A percentile compares a stretch with the other conserved stretches of the same genome.
phyloP scores from a whole-genome alignment of 2,113 vertebrate genomes.

The Mus pahari region DNA sequence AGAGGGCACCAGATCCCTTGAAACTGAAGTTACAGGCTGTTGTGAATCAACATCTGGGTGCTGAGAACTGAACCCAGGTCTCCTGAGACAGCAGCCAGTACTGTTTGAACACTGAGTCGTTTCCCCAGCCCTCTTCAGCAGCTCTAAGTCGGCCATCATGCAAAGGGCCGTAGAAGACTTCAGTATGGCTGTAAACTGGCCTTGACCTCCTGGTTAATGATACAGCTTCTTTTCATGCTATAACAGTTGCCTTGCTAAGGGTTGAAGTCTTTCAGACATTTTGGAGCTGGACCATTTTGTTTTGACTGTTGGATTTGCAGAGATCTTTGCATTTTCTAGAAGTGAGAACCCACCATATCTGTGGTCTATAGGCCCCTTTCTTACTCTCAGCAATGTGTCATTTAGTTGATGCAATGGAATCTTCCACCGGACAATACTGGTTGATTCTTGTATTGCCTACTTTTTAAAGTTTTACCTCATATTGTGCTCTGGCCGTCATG shows the following conservation, averaged over 20 bases:
- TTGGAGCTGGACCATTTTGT: not conserved
- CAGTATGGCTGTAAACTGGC: too few relatives aligned
- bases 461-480: not conserved
- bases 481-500: fast-evolving
- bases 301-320: not conserved
- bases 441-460: fast-evolving
- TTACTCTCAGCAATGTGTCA: too few relatives aligned
- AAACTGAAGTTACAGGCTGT: not conserved
- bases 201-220: fast-evolving
- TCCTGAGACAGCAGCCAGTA: not conserved
- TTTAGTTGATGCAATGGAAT: fast-evolving
- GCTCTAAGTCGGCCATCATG: not conserved
- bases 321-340: not conserved
- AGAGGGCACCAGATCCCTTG: not conserved
- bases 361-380: too few relatives aligned
- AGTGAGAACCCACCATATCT: fast-evolving
- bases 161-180: fast-evolving
- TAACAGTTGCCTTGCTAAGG: not conserved
- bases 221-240: fast-evolving
- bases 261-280: not conserved
- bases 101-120: not conserved
- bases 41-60: not conserved
- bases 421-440: fast-evolving
- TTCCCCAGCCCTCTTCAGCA: not conserved
- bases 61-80: not conserved